Evolutionary conservation across 1,140 invertebrate species (phyloP).

Genomic region (Drosophila malerkotliana): DNA sequence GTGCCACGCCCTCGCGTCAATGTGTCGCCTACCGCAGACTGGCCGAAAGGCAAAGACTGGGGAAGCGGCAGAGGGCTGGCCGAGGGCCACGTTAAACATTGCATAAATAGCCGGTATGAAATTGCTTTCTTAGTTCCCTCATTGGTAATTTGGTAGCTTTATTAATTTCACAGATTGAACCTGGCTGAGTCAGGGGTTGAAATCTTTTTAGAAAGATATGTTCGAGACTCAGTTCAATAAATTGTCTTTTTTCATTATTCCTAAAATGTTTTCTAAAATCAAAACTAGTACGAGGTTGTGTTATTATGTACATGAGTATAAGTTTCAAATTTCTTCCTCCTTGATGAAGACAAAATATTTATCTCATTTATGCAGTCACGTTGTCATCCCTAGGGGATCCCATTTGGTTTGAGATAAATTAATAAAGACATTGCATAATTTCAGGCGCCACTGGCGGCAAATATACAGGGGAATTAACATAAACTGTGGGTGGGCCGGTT

Average conservation of each 20-base stretch:
- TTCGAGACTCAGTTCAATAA: too few relatives aligned
- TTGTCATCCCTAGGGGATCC: constrained; percentile 35
- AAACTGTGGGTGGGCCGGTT: constrained; percentile 54
- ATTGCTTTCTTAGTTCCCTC: constrained; percentile 1
- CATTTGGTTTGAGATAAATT: constrained; percentile 74
- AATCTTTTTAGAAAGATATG: too few relatives aligned
- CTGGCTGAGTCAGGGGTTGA: too few relatives aligned
- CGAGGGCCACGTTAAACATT: constrained; percentile 72
- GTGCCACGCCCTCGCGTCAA: constrained; percentile 57
- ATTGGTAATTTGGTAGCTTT: too few relatives aligned
- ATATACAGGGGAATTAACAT: constrained; percentile 76
- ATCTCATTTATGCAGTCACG: constrained; percentile 9
- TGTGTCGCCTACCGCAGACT: constrained; percentile 14
- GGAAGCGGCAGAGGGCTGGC: constrained; percentile 22
- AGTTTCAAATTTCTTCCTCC: too few relatives aligned
- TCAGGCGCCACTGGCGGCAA: constrained; percentile 67
- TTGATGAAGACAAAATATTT: background rate
- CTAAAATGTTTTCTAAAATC: too few relatives aligned
- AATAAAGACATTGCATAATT: constrained; percentile 81
- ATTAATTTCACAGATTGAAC: too few relatives aligned
- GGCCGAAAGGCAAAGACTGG: background rate
- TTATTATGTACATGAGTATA: too few relatives aligned
- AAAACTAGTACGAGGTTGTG: too few relatives aligned
- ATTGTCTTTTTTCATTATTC: too few relatives aligned
- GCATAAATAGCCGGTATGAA: constrained; percentile 67